Evolutionary conservation across 2,888 invertebrate species (phyloP).

Genomic region (Tenthredo amoena): DNA sequence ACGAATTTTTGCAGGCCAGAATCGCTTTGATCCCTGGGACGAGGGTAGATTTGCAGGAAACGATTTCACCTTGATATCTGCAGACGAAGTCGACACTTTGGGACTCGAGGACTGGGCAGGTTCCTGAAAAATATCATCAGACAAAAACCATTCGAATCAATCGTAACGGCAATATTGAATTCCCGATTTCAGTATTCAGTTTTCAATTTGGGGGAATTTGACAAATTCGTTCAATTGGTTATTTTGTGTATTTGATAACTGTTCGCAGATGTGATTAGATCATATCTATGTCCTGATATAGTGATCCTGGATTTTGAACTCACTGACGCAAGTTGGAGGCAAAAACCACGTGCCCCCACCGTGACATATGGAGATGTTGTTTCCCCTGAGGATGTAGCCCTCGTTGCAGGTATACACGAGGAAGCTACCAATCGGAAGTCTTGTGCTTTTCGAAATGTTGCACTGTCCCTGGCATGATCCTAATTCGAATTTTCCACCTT

Average conservation of each 20-base stretch:
- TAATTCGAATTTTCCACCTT: slow-evolving; percentile 62
- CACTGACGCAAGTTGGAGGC: slow-evolving; percentile 62
- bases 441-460: slow-evolving; percentile 62
- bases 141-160: too few relatives aligned
- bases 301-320: slow-evolving; percentile 48
- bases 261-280: too few relatives aligned
- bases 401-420: slow-evolving; percentile 66
- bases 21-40: slow-evolving; percentile 63
- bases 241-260: too few relatives aligned
- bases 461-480: slow-evolving; percentile 63
- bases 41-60: slow-evolving; percentile 62
- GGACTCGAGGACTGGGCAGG: slow-evolving; percentile 61
- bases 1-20: slow-evolving; percentile 65
- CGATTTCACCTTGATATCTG: slow-evolving; percentile 58
- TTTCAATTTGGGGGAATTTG: too few relatives aligned
- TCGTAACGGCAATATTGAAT: too few relatives aligned
- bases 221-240: too few relatives aligned
- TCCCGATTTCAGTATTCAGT: too few relatives aligned
- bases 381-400: slow-evolving; percentile 65
- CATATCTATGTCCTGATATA: too few relatives aligned
- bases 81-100: slow-evolving; percentile 64
- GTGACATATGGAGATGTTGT: slow-evolving; percentile 62
- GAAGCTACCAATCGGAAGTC: slow-evolving; percentile 63
- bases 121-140: slow-evolving; percentile 54
- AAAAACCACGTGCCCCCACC: slow-evolving; percentile 61